Base-by-base conservation (phyloP, 2,113 vertebrate genomes). In the Falcunculus frontatus region DNA sequence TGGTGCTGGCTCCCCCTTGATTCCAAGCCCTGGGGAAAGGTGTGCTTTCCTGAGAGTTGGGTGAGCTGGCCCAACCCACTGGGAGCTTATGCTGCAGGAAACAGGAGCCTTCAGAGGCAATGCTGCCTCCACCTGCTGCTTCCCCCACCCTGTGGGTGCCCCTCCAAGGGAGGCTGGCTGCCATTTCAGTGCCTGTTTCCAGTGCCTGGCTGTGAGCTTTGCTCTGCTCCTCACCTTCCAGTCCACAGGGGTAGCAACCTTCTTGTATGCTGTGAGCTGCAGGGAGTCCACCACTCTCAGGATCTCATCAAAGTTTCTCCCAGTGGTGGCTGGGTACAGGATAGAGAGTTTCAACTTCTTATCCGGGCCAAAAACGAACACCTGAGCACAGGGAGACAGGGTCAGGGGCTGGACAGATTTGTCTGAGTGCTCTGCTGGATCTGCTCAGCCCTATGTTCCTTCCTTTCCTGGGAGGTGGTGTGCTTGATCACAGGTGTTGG, bases 301-400 rank as follows among this genome's bases (percentile, higher is more conserved):
- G 83, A 99, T 97, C 97, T 99, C 99, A 67, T 99, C 98, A 23
- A 99, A 99, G 97, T 99, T 99, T 93, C 99, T 99, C 44, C 99
- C 99, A 0, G 99, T 99, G 77, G 99, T 99, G 63, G 99, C 99
- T 27, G 99, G 99, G 93, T 99, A 99, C 56, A 99, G 98, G 97
- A 99, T 98, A 18, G 99, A 99, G 60, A 99, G 98, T 97, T 99
- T 99, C 97, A 99, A 89, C 94, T 98, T 99, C 98, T 99, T 99
- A 96, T 99, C 99, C 3, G 99, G 99, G 46, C 99, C 99, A 62
- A 99, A 98, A 92, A 99, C 11, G 62, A 99, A 99, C 53, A 99
- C 99, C 99, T 99, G 82, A 82, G 92, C 33, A 87, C 11, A 95
- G 67, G 56, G 32, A 84, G 86, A 55, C 56, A 20, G 82, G 37